Conservation (phyloP, 2,888 invertebrate species). For the Euphydryas editha region DNA sequence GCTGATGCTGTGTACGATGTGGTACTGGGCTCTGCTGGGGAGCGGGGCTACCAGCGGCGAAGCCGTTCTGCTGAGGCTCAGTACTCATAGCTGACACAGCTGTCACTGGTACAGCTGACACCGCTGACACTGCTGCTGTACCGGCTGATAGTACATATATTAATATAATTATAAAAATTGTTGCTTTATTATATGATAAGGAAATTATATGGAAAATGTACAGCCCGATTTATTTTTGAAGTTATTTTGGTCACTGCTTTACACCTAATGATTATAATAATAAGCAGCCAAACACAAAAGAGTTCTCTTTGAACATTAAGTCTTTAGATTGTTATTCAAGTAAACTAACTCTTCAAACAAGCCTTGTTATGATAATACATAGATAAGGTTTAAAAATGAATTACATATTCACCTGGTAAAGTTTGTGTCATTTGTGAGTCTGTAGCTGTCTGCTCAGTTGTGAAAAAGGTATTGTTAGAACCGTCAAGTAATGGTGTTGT, state of each 20-base stretch:
- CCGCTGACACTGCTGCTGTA: constrained; percentile 63
- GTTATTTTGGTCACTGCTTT: too few relatives aligned
- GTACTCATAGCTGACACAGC: constrained; percentile 59
- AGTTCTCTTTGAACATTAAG: too few relatives aligned
- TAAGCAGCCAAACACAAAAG: too few relatives aligned
- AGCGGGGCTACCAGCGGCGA: constrained; percentile 65
- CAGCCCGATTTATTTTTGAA: too few relatives aligned
- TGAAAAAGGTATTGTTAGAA: constrained; percentile 71
- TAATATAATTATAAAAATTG: neutral
- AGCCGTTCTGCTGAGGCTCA: constrained; percentile 72
- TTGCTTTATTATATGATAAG: too few relatives aligned
- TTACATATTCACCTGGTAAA: constrained; percentile 59
- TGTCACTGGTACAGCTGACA: constrained; percentile 61
- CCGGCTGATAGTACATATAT: constrained; percentile 40
- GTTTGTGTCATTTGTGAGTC: constrained; percentile 75
- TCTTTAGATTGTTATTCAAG: too few relatives aligned
- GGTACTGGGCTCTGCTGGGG: constrained; percentile 70
- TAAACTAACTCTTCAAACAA: too few relatives aligned
- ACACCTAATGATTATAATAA: too few relatives aligned
- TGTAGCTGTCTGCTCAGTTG: constrained; percentile 67
- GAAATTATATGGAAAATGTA: too few relatives aligned
- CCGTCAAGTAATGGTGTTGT: constrained; percentile 75
- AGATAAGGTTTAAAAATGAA: neutral
- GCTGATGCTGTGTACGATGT: constrained; percentile 61
- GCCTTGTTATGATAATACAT: too few relatives aligned